Conservation (phyloP, 2,113 vertebrate genomes). For the Beaufortia kweichowensis region DNA sequence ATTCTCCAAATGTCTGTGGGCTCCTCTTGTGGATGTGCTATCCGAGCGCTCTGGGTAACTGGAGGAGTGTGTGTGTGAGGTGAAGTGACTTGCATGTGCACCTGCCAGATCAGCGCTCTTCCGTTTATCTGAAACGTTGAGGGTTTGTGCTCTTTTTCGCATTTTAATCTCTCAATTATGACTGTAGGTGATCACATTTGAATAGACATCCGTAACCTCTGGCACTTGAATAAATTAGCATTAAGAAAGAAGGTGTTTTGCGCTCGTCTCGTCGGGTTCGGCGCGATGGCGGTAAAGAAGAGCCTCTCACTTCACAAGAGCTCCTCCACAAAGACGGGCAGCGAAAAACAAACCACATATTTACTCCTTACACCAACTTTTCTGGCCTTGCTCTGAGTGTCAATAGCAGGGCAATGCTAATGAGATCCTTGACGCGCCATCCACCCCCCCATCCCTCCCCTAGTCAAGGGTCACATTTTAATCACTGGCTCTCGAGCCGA, state of each 20-base stretch:
- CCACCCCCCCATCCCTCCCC: slow-evolving; percentile 54
- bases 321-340: slow-evolving; percentile 41
- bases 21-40: slow-evolving; percentile 67
- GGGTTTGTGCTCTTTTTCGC: slow-evolving; percentile 55
- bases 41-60: slow-evolving; percentile 69
- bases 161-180: slow-evolving; percentile 57
- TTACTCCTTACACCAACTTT: slow-evolving; percentile 47
- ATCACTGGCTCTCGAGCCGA: slow-evolving; percentile 62
- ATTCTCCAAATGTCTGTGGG: slow-evolving; percentile 77
- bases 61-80: slow-evolving; percentile 60
- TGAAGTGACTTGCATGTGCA: slow-evolving; percentile 55
- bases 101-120: slow-evolving; percentile 70
- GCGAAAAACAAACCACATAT: slow-evolving; percentile 52
- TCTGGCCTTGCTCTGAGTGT: slow-evolving; percentile 37
- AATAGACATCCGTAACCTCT: slow-evolving; percentile 39
- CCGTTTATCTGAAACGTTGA: slow-evolving; percentile 62
- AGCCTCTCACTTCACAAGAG: slow-evolving; percentile 51
- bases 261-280: slow-evolving; percentile 39
- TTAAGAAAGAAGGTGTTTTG: slow-evolving; percentile 36
- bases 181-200: slow-evolving; percentile 51
- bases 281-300: slow-evolving; percentile 33
- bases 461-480: slow-evolving; percentile 64
- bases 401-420: slow-evolving; percentile 55
- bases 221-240: slow-evolving; percentile 49
- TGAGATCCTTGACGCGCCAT: slow-evolving; percentile 46